Conservation (phyloP, 1,140 invertebrate species). For the Papilio polytes region DNA sequence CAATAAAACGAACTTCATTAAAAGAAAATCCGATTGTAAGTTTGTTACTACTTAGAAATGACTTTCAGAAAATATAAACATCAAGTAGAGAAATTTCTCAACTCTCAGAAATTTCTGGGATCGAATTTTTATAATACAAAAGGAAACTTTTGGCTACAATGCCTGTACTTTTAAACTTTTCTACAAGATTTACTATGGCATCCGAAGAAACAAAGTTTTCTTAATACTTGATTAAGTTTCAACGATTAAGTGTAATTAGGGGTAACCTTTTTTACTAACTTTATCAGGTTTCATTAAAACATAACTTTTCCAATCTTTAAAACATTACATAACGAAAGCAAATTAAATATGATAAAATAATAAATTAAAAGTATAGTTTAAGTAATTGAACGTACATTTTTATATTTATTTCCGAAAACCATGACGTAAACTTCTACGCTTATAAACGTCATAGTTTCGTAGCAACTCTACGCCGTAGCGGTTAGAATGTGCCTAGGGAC, state of each 20-base stretch:
- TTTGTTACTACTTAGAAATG: conserved; percentile 1
- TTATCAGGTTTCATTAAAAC: too few relatives aligned
- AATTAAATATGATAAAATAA: too few relatives aligned
- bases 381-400: background rate
- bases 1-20: conserved; percentile 40
- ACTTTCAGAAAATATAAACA: background rate
- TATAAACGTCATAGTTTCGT: conserved; percentile 37
- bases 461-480: conserved; percentile 47
- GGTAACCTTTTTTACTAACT: too few relatives aligned
- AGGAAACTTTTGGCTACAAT: background rate
- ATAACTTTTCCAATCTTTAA: too few relatives aligned
- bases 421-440: background rate
- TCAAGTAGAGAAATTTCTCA: background rate
- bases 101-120: background rate
- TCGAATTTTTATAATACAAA: background rate
- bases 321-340: too few relatives aligned
- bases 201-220: too few relatives aligned
- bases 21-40: background rate
- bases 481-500: background rate
- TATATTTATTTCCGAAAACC: background rate
- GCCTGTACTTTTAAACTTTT: too few relatives aligned
- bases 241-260: too few relatives aligned
- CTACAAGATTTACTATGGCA: too few relatives aligned
- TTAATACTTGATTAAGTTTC: too few relatives aligned
- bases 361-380: background rate